Evolutionary conservation across 2,113 vertebrate species (phyloP), one percentile per base, ranked within the genome.

Genomic region (Brienomyrus longianalis): DNA sequence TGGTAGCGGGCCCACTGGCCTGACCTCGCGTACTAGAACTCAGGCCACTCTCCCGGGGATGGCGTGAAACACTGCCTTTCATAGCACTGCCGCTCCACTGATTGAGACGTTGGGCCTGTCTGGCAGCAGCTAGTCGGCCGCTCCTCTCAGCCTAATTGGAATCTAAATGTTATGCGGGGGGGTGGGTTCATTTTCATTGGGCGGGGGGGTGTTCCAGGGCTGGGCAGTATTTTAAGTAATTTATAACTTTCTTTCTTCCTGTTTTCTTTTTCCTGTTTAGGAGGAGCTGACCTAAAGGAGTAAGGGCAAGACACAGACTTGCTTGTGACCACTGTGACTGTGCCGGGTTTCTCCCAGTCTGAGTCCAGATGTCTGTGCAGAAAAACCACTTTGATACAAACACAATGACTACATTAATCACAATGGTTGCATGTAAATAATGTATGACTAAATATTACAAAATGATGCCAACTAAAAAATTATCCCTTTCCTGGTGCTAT

Each of bases 121-220:
- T 95, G 95, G 96, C 96, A 96, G 96, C 95, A 95, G 96, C 96
- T 97, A 98, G 97, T 97, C 97, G 97, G 96, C 96, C 95, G 97
- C 97, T 97, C 97, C 97, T 97, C 97, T 97, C 94, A 93, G 95
- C 95, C 97, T 99, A 98, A 99, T 98, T 98, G 96, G 96, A 97
- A 98, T 97, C 96, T 94, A 97, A 99, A 98, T 96, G 96, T 97
- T 98, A 93, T 96, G 95, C 94, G 91, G 93, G 94, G 95, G 94
- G 95, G 94, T 95, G 95, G 96, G 95, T 94, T 94, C 90, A 94
- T 91, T 93, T 93, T 93, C 92, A 91, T 94, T 91, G 74, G 50
- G 35, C 23, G 31, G 51, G 21, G 90, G 91, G 11, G 83, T 92
- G 93, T 92, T 92, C 92, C 31, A 54, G 62, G 92, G 92, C 10